Evolutionary conservation across 2,888 invertebrate genomes (phyloP).

Genomic region (Cerceris ruficornis): DNA sequence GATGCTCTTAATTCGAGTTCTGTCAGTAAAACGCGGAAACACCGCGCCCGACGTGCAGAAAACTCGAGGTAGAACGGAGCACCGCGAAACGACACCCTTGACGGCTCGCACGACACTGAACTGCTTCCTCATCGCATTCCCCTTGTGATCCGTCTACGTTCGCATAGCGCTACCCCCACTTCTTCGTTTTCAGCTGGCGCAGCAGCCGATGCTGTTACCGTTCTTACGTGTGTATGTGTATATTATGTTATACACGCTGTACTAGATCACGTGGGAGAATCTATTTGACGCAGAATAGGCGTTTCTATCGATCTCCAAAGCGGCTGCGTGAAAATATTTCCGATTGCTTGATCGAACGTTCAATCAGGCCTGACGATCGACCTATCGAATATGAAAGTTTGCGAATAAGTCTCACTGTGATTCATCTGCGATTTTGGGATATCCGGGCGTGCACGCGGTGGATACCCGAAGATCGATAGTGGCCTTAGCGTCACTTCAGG

Average conservation of each 20-base stretch:
- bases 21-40: constrained; percentile 9
- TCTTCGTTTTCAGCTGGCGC: constrained; percentile 52
- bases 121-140: constrained; percentile 41
- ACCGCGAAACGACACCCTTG: constrained; percentile 19
- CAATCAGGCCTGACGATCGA: constrained; percentile 1
- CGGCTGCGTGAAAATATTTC: neutral
- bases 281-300: constrained; percentile 36
- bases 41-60: constrained; percentile 2
- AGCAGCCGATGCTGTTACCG: constrained; percentile 49
- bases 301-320: constrained; percentile 29
- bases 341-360: constrained; percentile 7
- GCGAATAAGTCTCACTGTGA: neutral
- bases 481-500: too few species aligned
- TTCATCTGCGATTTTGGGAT: too few species aligned
- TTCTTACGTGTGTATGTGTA: neutral
- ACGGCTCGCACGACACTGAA: constrained; percentile 43
- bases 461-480: too few species aligned
- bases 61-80: neutral
- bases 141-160: constrained; percentile 34
- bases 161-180: constrained; percentile 38
- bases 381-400: neutral
- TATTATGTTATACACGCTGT: constrained; percentile 6
- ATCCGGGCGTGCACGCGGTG: too few species aligned
- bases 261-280: constrained; percentile 48
- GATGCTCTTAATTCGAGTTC: neutral